A percentile compares a stretch with the other conserved stretches of the same genome.
Evolutionary conservation across 2,888 invertebrate genomes (phyloP).

Genomic region (Onchidella celtica): DNA sequence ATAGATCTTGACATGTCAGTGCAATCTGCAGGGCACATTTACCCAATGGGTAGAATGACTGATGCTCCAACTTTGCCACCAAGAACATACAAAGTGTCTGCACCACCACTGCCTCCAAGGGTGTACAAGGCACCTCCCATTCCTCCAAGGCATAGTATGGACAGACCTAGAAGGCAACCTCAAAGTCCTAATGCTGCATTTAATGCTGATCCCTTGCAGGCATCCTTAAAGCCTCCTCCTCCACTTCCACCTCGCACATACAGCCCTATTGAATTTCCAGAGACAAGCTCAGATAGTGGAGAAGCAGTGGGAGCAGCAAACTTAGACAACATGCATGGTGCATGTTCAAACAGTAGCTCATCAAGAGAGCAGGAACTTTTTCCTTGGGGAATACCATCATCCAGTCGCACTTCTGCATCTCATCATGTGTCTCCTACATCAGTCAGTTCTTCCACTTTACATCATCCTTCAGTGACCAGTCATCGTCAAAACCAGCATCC

Average conservation of each 20-base stretch:
- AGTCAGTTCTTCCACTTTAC: neutral
- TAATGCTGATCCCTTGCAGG: constrained; percentile 20
- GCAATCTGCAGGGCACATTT: constrained; percentile 32
- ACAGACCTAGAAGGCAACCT: constrained; percentile 56
- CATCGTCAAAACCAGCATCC: constrained; percentile 66
- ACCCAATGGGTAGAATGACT: constrained; percentile 34
- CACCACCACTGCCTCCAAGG: constrained; percentile 72
- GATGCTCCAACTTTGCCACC: constrained; percentile 72
- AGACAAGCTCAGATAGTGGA: constrained; percentile 14
- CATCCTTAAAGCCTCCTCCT: constrained; percentile 61
- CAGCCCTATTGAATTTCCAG: constrained; percentile 67
- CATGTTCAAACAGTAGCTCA: neutral
- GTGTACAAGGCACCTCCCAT: constrained; percentile 67
- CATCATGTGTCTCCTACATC: neutral
- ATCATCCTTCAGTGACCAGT: constrained; percentile 37
- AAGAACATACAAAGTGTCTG: constrained; percentile 64
- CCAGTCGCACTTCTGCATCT: neutral
- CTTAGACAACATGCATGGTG: neutral
- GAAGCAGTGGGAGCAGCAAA: neutral
- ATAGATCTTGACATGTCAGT: constrained; percentile 43
- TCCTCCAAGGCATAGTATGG: constrained; percentile 65
- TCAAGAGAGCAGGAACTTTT: constrained; percentile 53
- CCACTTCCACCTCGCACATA: constrained; percentile 75
- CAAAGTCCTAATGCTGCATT: constrained; percentile 30
- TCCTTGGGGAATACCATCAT: constrained; percentile 52